Evolutionary conservation across 2,888 invertebrate species (phyloP).

Genomic region (Cynaeus angustus): DNA sequence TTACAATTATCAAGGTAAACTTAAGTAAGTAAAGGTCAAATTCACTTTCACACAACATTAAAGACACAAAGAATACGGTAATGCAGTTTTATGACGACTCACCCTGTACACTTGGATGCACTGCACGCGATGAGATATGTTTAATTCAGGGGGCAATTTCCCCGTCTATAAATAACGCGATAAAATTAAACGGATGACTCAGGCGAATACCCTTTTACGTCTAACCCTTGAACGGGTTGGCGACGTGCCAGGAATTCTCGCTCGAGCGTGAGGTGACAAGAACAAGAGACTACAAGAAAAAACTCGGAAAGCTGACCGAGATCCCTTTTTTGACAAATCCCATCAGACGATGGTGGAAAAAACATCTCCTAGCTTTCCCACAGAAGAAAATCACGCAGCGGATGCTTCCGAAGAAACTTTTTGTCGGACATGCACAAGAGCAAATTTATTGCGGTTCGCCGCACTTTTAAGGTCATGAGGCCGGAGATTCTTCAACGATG

Average conservation of each 20-base stretch:
- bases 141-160: slow-evolving; percentile 36
- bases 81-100: not conserved
- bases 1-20: slow-evolving; percentile 21
- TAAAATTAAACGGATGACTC: slow-evolving; percentile 38
- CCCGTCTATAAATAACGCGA: slow-evolving; percentile 42
- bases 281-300: no score
- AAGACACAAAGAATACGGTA: not conserved
- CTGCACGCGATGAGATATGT: slow-evolving; percentile 17
- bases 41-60: slow-evolving; percentile 23
- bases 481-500: slow-evolving; percentile 15
- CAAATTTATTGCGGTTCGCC: slow-evolving; percentile 17
- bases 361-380: slow-evolving; percentile 9
- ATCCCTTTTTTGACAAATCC: no score
- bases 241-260: not conserved
- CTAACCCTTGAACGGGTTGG: slow-evolving; percentile 5
- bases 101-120: slow-evolving; percentile 25
- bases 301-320: no score
- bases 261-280: not conserved
- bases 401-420: slow-evolving; percentile 3
- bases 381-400: not conserved
- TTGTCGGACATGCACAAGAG: slow-evolving; percentile 11
- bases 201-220: slow-evolving; percentile 4
- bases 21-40: slow-evolving; percentile 17
- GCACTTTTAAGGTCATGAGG: slow-evolving; percentile 35
- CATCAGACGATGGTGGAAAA: no score